Evolutionary conservation across 2,888 invertebrate genomes (phyloP).

Genomic region (Caenorhabditis panamensis): DNA sequence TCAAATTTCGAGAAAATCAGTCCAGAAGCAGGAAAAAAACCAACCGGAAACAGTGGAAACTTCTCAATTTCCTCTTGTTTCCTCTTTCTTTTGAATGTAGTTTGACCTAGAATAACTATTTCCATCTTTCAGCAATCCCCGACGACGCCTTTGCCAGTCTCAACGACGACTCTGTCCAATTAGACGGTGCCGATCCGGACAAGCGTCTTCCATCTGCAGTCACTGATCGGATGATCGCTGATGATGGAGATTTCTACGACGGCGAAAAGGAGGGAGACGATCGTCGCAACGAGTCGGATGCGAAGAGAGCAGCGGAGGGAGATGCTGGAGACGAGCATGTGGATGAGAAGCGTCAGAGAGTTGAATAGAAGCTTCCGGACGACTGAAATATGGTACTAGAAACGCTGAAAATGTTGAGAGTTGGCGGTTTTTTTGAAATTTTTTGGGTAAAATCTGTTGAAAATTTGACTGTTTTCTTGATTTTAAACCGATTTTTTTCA

Average conservation of each 20-base stretch:
- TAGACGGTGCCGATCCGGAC: slow-evolving; percentile 78
- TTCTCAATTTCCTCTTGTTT: too few species aligned
- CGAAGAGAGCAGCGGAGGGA: slow-evolving; percentile 62
- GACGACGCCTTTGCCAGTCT: slow-evolving; percentile 72
- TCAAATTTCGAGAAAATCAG: too few species aligned
- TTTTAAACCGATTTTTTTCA: too few species aligned
- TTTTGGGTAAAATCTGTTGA: too few species aligned
- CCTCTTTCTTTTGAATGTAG: too few species aligned
- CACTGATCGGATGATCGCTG: slow-evolving; percentile 68
- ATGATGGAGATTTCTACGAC: slow-evolving; percentile 71
- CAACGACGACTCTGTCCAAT: slow-evolving; percentile 59
- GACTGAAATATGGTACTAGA: too few species aligned
- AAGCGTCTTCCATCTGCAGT: slow-evolving; percentile 47
- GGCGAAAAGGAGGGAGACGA: slow-evolving; percentile 72
- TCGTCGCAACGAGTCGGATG: slow-evolving; percentile 66
- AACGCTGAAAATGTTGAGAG: too few species aligned
- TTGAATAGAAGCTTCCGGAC: slow-evolving; percentile 7
- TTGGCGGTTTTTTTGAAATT: too few species aligned
- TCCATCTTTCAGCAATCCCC: slow-evolving; percentile 70
- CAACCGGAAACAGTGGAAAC: too few species aligned
- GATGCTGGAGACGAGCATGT: not conserved
- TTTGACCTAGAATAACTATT: too few species aligned
- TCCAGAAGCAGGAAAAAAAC: too few species aligned
- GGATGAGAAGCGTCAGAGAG: slow-evolving; percentile 22
- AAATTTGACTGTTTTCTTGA: too few species aligned